Percentiles rank a stretch among this genome's conserved stretches.
phyloP scores from a whole-genome alignment of 2,888 invertebrate genomes.

The Stenchaetothrips biformis region DNA sequence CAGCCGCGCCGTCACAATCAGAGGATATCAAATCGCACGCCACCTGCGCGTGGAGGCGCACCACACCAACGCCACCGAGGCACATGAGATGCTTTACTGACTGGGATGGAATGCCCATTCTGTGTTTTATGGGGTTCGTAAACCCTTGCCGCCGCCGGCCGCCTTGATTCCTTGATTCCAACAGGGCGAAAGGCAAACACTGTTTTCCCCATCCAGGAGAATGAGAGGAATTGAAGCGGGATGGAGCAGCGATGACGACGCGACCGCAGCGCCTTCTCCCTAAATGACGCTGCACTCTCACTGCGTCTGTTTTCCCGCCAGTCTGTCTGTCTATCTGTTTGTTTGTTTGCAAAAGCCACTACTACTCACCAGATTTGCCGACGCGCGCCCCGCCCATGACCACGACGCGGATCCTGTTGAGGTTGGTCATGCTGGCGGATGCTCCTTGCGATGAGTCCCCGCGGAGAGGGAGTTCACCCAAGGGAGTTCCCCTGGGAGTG shows the following conservation, averaged over 20 bases:
- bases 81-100: background rate
- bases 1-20: background rate
- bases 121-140: background rate
- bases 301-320: too few relatives aligned
- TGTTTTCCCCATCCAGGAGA: too few relatives aligned
- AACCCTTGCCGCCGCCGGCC: too few relatives aligned
- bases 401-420: constrained; percentile 73
- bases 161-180: too few relatives aligned
- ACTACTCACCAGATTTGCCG: constrained; percentile 69
- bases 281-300: too few relatives aligned
- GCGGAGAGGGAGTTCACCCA: too few relatives aligned
- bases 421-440: constrained; percentile 60
- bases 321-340: too few relatives aligned
- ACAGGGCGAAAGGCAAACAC: too few relatives aligned
- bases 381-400: constrained; percentile 71
- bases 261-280: constrained; percentile 10
- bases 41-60: background rate
- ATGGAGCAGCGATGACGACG: too few relatives aligned
- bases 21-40: constrained; percentile 2
- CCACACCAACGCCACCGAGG: too few relatives aligned
- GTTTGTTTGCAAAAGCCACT: too few relatives aligned
- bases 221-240: background rate
- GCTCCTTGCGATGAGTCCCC: background rate
- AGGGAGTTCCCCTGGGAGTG: background rate
- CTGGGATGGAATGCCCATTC: background rate